A percentile compares a stretch with the other conserved stretches of the same genome.
phyloP scores from a whole-genome alignment of 2,797 vertebrate genomes.

The Holocentrus rufus region DNA sequence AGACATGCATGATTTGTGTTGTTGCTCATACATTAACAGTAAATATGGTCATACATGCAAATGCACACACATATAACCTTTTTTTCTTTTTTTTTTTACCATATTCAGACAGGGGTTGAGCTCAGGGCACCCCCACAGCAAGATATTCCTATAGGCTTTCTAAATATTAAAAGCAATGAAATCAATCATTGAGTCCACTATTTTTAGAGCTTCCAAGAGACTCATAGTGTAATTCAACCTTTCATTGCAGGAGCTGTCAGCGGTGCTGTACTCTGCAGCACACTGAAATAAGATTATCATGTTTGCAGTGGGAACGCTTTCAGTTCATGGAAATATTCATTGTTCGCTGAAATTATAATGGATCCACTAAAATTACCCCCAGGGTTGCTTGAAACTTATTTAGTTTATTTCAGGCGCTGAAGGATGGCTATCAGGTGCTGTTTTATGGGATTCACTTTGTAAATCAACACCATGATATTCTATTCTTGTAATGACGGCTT shows the following conservation, averaged over 20 bases:
- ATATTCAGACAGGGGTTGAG: constrained; percentile 32
- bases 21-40: constrained; percentile 37
- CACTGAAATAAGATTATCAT: constrained; percentile 65
- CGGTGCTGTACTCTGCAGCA: constrained; percentile 54
- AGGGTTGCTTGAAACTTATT: constrained; percentile 46
- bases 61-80: neutral
- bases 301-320: constrained; percentile 48
- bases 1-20: constrained; percentile 17
- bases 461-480: constrained; percentile 34
- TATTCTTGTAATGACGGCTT: constrained; percentile 27
- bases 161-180: constrained; percentile 65
- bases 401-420: constrained; percentile 20
- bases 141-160: constrained; percentile 53
- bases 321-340: constrained; percentile 63
- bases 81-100: too few relatives aligned
- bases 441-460: constrained; percentile 44
- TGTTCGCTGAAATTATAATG: constrained; percentile 64
- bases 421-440: constrained; percentile 9
- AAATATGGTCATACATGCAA: constrained; percentile 12
- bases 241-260: constrained; percentile 57
- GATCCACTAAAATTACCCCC: constrained; percentile 53
- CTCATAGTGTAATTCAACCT: constrained; percentile 72
- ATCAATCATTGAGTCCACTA: constrained; percentile 67
- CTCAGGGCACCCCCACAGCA: constrained; percentile 20
- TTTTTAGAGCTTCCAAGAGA: constrained; percentile 66